These are phyloP conservation scores for Sabellastarte sp. DNA, from an alignment of 2,888 invertebrate species.

Conservation along the genomic window DNA sequence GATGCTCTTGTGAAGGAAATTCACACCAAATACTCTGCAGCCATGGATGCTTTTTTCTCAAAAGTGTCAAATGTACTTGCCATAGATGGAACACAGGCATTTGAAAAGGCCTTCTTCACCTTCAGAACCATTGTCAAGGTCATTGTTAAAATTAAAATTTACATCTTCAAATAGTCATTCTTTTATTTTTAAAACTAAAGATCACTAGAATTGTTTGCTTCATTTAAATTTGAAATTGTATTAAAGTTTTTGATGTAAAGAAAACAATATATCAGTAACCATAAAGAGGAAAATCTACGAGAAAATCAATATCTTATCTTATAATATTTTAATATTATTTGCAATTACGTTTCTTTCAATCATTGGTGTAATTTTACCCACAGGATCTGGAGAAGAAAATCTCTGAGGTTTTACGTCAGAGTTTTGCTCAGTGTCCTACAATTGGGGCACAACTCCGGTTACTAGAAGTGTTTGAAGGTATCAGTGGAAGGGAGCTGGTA, in stretches of 20 bases:
- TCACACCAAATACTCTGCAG: slow-evolving; percentile 47
- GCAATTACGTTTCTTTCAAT: no score
- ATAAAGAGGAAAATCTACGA: no score
- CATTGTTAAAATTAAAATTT: no score
- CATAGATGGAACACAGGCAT: slow-evolving; percentile 54
- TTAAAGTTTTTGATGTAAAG: no score
- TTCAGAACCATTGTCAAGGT: slow-evolving; percentile 57
- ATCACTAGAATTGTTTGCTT: no score
- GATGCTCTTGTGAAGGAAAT: slow-evolving; percentile 58
- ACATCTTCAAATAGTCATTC: background rate
- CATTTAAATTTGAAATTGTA: no score
- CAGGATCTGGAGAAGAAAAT: slow-evolving; percentile 52
- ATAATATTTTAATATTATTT: no score
- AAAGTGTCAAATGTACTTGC: slow-evolving; percentile 46
- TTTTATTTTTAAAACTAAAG: background rate
- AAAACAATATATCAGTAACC: no score
- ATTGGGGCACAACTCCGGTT: slow-evolving; percentile 55
- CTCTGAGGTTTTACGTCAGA: slow-evolving; percentile 50
- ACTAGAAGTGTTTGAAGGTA: slow-evolving; percentile 58
- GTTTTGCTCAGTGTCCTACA: slow-evolving; percentile 56
- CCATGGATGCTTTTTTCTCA: slow-evolving; percentile 52
- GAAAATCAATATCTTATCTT: no score
- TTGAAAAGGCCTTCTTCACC: slow-evolving; percentile 57
- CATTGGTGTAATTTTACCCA: no score
- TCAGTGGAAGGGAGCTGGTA: slow-evolving; percentile 56